Percentiles rank a stretch among this genome's conserved stretches.
Evolutionary conservation across 2,797 vertebrate species (phyloP).

Genomic region (Notamacropus eugenii): DNA sequence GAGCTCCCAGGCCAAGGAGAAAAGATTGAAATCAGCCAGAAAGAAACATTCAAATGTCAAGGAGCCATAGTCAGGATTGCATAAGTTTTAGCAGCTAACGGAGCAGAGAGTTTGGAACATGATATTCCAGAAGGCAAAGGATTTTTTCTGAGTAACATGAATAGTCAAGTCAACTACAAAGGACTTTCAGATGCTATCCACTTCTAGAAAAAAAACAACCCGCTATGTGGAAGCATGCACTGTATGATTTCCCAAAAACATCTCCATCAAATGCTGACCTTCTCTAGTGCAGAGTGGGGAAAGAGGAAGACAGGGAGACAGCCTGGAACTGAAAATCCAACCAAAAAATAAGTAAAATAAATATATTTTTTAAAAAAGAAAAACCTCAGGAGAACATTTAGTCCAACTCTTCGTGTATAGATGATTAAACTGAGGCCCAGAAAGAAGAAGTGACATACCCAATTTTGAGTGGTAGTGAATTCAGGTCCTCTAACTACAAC

Average conservation of each 20-base stretch:
- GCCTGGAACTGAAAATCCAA: background rate
- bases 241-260: background rate
- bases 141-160: background rate
- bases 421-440: background rate
- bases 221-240: background rate
- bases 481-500: background rate
- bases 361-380: background rate
- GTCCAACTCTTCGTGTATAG: background rate
- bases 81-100: background rate
- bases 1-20: background rate
- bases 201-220: background rate
- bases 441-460: background rate
- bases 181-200: background rate
- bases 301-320: background rate
- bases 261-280: background rate
- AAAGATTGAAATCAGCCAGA: background rate
- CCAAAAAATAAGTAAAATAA: background rate
- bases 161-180: background rate
- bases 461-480: background rate
- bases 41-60: background rate
- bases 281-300: background rate
- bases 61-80: background rate
- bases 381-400: background rate
- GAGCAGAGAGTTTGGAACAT: background rate
- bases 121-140: background rate